Percentiles rank a stretch among this genome's conserved stretches.
Conservation (phyloP, 2,888 invertebrate genomes). For the Junonia oenone region DNA sequence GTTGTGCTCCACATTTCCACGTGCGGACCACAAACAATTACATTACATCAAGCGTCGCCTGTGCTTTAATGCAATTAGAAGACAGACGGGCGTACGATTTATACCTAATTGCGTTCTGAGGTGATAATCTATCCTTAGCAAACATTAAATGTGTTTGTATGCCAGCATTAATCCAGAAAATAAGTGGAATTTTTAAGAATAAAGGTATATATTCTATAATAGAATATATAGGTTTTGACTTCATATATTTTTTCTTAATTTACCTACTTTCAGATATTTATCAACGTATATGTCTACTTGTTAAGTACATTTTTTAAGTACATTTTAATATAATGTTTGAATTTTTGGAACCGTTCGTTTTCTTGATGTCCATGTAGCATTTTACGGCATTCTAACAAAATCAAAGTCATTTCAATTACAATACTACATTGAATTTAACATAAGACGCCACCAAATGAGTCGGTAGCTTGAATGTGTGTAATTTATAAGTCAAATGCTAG, state of each 20-base stretch:
- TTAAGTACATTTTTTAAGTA: too few species aligned
- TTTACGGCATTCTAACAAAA: too few species aligned
- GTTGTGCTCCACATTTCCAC: constrained; percentile 25
- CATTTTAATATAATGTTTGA: too few species aligned
- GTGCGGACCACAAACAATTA: constrained; percentile 51
- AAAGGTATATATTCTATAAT: background rate
- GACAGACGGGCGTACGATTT: constrained; percentile 39
- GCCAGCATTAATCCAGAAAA: background rate
- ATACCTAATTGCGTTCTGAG: constrained; percentile 38
- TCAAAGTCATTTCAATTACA: too few species aligned
- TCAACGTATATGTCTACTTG: too few species aligned
- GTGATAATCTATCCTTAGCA: constrained; percentile 10
- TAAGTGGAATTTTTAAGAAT: background rate
- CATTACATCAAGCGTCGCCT: constrained; percentile 46
- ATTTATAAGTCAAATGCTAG: too few species aligned
- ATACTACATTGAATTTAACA: too few species aligned
- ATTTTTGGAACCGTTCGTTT: too few species aligned
- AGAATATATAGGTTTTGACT: background rate
- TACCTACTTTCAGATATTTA: too few species aligned
- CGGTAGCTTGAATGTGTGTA: too few species aligned
- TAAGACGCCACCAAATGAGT: too few species aligned
- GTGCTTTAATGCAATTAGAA: constrained; percentile 45
- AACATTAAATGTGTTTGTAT: background rate
- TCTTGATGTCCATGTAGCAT: too few species aligned
- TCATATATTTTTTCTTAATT: background rate